phyloP scores from a whole-genome alignment of 2,113 vertebrate genomes.

The Cebus imitator region DNA sequence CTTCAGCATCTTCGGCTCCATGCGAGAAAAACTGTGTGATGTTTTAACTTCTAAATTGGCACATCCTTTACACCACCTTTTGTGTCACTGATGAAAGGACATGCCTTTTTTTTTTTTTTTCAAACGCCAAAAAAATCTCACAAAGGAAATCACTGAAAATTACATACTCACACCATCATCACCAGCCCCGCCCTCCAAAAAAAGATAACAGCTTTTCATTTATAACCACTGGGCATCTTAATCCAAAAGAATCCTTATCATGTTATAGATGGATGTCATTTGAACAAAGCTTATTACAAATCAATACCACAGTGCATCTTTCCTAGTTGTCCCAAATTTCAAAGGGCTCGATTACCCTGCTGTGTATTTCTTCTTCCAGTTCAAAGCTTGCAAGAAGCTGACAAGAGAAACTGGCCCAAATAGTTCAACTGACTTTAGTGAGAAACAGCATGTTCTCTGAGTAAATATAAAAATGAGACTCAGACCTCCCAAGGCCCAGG shows the following conservation, averaged over 20 bases:
- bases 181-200: not conserved
- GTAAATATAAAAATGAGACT: slow-evolving; percentile 71
- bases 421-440: slow-evolving; percentile 69
- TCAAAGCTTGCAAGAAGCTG: slow-evolving; percentile 69
- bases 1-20: not conserved
- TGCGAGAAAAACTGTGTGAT: not conserved
- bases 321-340: slow-evolving; percentile 63
- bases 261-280: slow-evolving; percentile 9
- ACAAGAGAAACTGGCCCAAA: slow-evolving; percentile 65
- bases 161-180: slow-evolving; percentile 3
- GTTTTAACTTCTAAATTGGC: slow-evolving; percentile 43
- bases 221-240: slow-evolving; percentile 62
- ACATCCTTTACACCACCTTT: not conserved
- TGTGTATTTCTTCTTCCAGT: slow-evolving; percentile 72
- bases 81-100: slow-evolving; percentile 69
- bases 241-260: slow-evolving; percentile 59
- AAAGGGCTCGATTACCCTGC: slow-evolving; percentile 68
- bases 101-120: slow-evolving; percentile 45
- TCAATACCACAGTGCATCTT: slow-evolving; percentile 62
- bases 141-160: slow-evolving; percentile 71
- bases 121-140: slow-evolving; percentile 49
- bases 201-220: slow-evolving; percentile 61
- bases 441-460: slow-evolving; percentile 49
- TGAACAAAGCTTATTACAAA: slow-evolving; percentile 70
- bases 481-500: slow-evolving; percentile 28